Evolutionary conservation across 2,888 invertebrate genomes (phyloP), one percentile per base, ranked within the genome.

Genomic region (Agrochola lychnidis): DNA sequence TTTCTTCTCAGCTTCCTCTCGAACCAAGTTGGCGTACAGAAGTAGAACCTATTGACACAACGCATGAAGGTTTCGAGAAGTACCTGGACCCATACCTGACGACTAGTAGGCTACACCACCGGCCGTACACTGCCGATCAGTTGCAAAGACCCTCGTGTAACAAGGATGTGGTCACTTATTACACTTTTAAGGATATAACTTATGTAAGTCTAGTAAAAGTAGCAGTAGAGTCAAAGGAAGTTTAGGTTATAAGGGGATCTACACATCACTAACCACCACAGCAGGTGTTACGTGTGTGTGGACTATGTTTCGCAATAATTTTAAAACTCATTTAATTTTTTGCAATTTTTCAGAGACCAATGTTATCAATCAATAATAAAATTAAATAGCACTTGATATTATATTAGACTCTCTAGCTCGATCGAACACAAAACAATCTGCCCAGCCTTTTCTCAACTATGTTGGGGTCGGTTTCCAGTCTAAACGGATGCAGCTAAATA

Each of bases 31-130:
- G 91, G 89, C 90, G 88, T 56, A 94, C 92, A 75, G 92, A 93
- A 14, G 42, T 95, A 30, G 94, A 94, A 30, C 93, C 94, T 0
- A 78, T 96, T 12, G 94, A 96, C 56, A 96, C 95, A 0, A 96
- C 94, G 0, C 88, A 95, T 70, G 95, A 96, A 16, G 96, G 96
- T 1, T 95, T 90, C 56, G 94, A 95, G 83, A 95, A 96, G 73
- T 91, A 93, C 74, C 87, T 96, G 67, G 97, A 97, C 77, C 96
- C 96, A 0, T 97, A 96, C 75, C 82, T 96, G 42, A 95, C 95
- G 0, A 95, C 95, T 1, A 96, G 90, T 68, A 88, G 94, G n/a
- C 87, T 96, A 2, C 92, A 95, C 62, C 95, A 96, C 73, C 91
- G 96, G 0, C 96, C 95, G 0, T 94, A 90, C 84, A 96, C 96